phyloP scores from a whole-genome alignment of 2,888 invertebrate species.

The Scaeva pyrastri region DNA sequence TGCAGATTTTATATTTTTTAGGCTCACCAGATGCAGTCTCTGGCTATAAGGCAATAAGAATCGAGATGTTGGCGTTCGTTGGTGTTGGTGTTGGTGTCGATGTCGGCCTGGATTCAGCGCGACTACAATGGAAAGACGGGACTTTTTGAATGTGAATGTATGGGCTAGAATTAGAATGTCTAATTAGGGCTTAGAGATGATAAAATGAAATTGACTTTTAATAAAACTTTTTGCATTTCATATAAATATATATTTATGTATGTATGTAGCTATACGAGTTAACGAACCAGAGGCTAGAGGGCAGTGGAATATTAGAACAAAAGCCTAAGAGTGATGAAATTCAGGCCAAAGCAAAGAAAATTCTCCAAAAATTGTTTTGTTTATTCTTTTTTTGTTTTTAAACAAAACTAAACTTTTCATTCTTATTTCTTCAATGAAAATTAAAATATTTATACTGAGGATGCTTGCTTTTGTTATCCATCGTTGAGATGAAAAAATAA shows the following conservation, averaged over 20 bases:
- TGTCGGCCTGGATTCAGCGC: too few relatives aligned
- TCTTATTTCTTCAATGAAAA: not conserved
- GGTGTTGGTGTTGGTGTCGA: not conserved
- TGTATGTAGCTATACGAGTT: too few relatives aligned
- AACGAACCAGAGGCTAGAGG: slow-evolving; percentile 38
- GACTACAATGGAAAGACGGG: too few relatives aligned
- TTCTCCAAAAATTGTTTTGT: not conserved
- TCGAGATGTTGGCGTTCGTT: not conserved
- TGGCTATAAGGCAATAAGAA: slow-evolving; percentile 13
- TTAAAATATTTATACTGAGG: not conserved
- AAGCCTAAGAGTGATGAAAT: not conserved
- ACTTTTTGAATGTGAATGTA: too few relatives aligned
- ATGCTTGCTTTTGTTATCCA: too few relatives aligned
- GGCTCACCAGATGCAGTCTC: slow-evolving; percentile 47
- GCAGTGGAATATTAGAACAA: slow-evolving; percentile 43
- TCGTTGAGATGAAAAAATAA: too few relatives aligned
- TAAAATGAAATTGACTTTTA: slow-evolving; percentile 36
- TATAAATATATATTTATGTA: not conserved
- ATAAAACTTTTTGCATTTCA: slow-evolving; percentile 36
- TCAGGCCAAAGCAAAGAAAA: slow-evolving; percentile 1
- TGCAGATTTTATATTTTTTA: slow-evolving; percentile 56
- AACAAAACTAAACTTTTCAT: not conserved
- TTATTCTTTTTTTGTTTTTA: not conserved
- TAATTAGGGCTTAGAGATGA: slow-evolving; percentile 34
- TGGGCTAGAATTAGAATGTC: slow-evolving; percentile 9